Conservation (phyloP, 2,797 vertebrate genomes). For the Gambelia wislizenii region DNA sequence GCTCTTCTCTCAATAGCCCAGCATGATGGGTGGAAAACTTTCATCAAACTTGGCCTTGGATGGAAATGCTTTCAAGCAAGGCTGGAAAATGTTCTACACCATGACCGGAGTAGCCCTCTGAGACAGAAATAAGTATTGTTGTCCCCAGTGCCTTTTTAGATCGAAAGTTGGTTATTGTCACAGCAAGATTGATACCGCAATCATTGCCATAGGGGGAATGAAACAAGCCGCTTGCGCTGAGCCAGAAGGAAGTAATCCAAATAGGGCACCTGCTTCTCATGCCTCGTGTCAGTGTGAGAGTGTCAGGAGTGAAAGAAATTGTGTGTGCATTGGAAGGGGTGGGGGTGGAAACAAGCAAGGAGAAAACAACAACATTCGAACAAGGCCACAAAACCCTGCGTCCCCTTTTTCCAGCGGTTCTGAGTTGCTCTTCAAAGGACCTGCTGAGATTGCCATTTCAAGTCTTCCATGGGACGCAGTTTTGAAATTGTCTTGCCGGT, state of each 20-base stretch:
- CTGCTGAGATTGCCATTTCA: constrained; percentile 40
- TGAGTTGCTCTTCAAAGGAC: constrained; percentile 16
- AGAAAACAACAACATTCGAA: not conserved
- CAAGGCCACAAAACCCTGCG: not conserved
- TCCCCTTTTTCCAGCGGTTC: constrained; percentile 5
- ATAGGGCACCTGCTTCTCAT: not conserved
- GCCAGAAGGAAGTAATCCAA: not conserved
- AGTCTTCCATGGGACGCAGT: constrained; percentile 15
- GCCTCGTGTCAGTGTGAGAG: constrained; percentile 16
- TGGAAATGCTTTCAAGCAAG: not conserved
- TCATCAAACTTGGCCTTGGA: fast-evolving
- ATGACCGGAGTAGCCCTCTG: not conserved
- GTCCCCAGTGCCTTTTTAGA: not conserved
- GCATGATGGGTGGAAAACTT: not conserved
- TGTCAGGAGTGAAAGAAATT: constrained; percentile 34
- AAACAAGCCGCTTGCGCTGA: not conserved
- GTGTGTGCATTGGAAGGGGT: not conserved
- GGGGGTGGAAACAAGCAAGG: not conserved
- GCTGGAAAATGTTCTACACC: not conserved
- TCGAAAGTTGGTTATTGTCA: not conserved
- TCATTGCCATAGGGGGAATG: not conserved
- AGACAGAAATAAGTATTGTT: not conserved
- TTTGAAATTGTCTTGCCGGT: constrained; percentile 38
- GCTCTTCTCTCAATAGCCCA: not conserved
- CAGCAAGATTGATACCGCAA: constrained; percentile 25